These are phyloP conservation scores for Stenurella melanura DNA, from an alignment of 2,888 invertebrate species.

Conservation along the genomic window DNA sequence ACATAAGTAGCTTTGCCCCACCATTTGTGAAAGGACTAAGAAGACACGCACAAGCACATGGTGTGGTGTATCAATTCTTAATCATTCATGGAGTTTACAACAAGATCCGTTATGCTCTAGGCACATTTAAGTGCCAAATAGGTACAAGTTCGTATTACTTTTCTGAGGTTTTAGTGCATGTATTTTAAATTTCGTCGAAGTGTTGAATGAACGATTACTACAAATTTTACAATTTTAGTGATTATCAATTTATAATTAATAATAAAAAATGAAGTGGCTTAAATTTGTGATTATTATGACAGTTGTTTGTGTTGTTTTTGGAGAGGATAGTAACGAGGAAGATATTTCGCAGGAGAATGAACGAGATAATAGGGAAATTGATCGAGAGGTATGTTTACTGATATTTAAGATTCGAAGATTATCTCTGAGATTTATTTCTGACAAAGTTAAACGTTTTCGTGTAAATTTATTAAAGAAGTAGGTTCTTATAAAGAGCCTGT, in stretches of 20 bases:
- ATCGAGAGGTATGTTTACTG: constrained; percentile 47
- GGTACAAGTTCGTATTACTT: not conserved
- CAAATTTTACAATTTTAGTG: constrained; percentile 23
- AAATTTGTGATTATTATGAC: constrained; percentile 40
- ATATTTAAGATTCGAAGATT: not conserved
- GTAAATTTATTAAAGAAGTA: too few species aligned
- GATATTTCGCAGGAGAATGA: constrained; percentile 46
- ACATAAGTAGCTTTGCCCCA: constrained; percentile 45
- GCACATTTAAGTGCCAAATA: not conserved
- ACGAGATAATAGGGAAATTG: constrained; percentile 50
- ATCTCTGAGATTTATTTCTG: too few species aligned
- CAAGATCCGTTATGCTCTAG: constrained; percentile 31
- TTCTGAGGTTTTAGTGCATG: not conserved
- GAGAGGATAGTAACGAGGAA: constrained; percentile 43
- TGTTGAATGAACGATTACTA: not conserved
- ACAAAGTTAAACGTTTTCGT: too few species aligned
- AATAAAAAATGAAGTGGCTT: constrained; percentile 36
- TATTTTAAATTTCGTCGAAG: constrained; percentile 11
- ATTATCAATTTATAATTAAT: not conserved
- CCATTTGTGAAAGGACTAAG: constrained; percentile 59
- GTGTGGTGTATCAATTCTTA: constrained; percentile 44
- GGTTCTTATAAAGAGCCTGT: too few species aligned
- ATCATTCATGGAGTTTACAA: constrained; percentile 52
- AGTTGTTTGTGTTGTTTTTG: constrained; percentile 45
- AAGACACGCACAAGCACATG: constrained; percentile 53